Evolutionary conservation across 2,888 invertebrate species (phyloP).

Genomic region (Schizaphis graminum): DNA sequence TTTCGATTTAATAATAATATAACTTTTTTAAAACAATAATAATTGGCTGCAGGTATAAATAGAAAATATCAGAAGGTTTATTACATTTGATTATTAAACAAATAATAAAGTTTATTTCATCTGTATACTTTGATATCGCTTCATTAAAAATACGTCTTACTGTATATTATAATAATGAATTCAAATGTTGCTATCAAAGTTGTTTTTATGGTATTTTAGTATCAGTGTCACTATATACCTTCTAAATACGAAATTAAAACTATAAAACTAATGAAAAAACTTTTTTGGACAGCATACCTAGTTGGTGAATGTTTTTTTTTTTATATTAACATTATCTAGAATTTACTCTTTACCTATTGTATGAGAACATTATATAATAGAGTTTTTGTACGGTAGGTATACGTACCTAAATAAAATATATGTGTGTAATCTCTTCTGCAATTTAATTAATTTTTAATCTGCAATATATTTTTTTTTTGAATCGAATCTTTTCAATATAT

Average conservation of each 20-base stretch:
- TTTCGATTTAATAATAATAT: background rate
- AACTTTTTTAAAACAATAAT: background rate
- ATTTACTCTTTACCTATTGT: conserved; percentile 2
- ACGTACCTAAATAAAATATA: background rate
- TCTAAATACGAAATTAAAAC: conserved; percentile 45
- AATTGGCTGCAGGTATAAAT: background rate
- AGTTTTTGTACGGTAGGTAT: background rate
- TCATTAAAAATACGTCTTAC: background rate
- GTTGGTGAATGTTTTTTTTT: background rate
- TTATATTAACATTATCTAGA: conserved; percentile 33
- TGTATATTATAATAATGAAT: background rate
- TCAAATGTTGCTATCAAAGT: conserved; percentile 3
- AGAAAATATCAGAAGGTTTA: background rate
- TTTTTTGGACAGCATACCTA: conserved; percentile 38
- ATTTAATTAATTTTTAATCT: conserved; percentile 18
- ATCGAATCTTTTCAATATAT: background rate
- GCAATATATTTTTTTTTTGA: background rate
- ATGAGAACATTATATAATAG: conserved; percentile 1
- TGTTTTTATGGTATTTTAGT: background rate
- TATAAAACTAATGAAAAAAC: conserved; percentile 59
- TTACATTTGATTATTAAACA: background rate
- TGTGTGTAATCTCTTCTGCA: background rate
- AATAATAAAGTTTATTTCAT: background rate
- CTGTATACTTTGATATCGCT: background rate
- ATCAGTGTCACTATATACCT: background rate